Conservation (phyloP, 2,888 invertebrate genomes). For the Leucophenga maculata region DNA sequence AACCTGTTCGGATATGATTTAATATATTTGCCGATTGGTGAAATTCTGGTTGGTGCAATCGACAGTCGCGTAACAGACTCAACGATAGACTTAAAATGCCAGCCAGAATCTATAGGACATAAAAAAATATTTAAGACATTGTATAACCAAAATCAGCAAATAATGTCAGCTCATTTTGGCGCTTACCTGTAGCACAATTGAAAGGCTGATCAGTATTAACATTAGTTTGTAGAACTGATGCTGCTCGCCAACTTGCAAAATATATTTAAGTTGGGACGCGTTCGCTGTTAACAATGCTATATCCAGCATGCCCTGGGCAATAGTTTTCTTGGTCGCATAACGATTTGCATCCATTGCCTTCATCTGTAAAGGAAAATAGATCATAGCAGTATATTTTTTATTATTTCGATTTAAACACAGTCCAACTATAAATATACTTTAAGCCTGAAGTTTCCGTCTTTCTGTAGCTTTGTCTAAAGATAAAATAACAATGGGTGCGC, state of each 20-base stretch:
- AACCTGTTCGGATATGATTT: conserved; percentile 81
- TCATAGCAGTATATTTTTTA: neutral
- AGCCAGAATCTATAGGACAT: conserved; percentile 78
- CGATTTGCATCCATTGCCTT: conserved; percentile 88
- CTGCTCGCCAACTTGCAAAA: conserved; percentile 86
- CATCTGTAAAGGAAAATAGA: conserved; percentile 73
- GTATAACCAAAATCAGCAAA: conserved; percentile 32
- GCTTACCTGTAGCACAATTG: conserved; percentile 87
- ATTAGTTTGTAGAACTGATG: conserved; percentile 90
- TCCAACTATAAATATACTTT: neutral
- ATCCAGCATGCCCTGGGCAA: conserved; percentile 92
- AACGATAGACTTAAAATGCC: conserved; percentile 82
- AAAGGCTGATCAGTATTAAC: conserved; percentile 84
- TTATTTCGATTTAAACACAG: neutral
- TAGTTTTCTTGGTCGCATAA: conserved; percentile 93
- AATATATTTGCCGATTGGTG: conserved; percentile 79
- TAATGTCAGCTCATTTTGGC: neutral
- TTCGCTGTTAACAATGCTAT: conserved; percentile 90
- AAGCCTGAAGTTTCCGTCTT: neutral
- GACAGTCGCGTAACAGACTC: conserved; percentile 84
- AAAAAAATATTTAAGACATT: conserved; percentile 1
- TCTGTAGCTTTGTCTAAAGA: neutral
- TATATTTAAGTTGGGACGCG: conserved; percentile 89
- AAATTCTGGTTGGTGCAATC: conserved; percentile 81
- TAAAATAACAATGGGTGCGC: too few species aligned